Base-by-base conservation (phyloP, 2,797 vertebrate genomes). In the Neomorphus geoffroyi region DNA sequence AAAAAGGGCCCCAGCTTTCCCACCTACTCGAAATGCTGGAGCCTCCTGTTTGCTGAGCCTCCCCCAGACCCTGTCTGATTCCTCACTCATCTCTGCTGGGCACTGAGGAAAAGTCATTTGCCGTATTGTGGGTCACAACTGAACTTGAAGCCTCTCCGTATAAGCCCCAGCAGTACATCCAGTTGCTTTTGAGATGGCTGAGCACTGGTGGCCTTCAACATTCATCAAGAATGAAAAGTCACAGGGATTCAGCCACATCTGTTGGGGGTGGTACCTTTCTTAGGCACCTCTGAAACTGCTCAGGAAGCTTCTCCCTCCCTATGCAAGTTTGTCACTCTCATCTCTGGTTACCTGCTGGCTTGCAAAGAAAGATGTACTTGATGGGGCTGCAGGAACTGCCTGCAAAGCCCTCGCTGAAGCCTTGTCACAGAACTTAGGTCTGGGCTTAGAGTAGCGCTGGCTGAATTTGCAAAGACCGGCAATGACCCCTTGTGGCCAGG, bases 161-260 rank as follows among this genome's bases (percentile, higher is more conserved):
- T 13, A 51, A 86, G 37, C 37, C 56, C 14, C 10, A 39, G 54
- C 35, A 81, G 53, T 50, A 46, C 41, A 37, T 56, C 84, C 65
- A 58, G 39, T 53, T 58, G 33, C n/a, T 51, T 51, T 65, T 2
- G 1, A 73, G 41, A 58, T 41, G 62, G 46, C 50, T 18, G 41
- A 86, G 57, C 27, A 37, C 67, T 46, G 46, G 13, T 32, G 53
- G 23, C 33, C 33, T 64, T 67, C 1, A 0, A 33, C 28, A 9
- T 71, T 53, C 3, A 0, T 51, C 39, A 35, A n/a, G 60, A 39
- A 21, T 0, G 0, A 30, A 27, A 51, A 78, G 61, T 35, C 57
- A 32, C n/a, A 33, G 30, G 23, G 53, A 65, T 70, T 41, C 58
- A 79, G 37, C 33, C 71, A 53, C 39, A 70, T 22, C 37, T 51